phyloP scores from a whole-genome alignment of 2,888 invertebrate species.

The Chelonus formosanus region DNA sequence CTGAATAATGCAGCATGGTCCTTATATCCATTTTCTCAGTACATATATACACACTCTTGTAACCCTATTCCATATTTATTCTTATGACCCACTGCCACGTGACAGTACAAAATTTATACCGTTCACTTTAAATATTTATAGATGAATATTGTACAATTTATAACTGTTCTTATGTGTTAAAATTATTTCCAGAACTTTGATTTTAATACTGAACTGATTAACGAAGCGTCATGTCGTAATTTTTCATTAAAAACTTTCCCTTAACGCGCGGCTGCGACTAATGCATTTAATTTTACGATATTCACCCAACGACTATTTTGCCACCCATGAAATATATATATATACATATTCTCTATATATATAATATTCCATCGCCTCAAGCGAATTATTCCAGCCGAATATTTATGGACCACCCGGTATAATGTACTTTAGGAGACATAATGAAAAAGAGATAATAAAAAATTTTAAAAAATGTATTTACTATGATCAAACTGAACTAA shows the following conservation, averaged over 20 bases:
- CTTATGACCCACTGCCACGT: constrained; percentile 7
- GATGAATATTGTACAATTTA: neutral
- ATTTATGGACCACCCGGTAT: constrained; percentile 32
- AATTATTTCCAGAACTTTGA: constrained; percentile 8
- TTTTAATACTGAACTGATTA: constrained; percentile 19
- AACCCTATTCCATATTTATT: constrained; percentile 24
- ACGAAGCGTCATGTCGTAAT: constrained; percentile 39
- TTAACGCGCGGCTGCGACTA: constrained; percentile 37
- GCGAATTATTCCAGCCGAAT: constrained; percentile 34
- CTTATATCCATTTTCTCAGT: constrained; percentile 17
- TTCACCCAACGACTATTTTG: constrained; percentile 35
- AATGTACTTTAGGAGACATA: constrained; percentile 27
- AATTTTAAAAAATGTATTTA: constrained; percentile 1
- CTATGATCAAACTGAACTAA: constrained; percentile 1
- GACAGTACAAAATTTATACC: constrained; percentile 8
- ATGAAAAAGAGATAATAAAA: constrained; percentile 29
- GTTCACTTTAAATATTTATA: neutral
- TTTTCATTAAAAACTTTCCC: constrained; percentile 49
- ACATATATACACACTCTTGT: constrained; percentile 3
- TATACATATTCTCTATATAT: neutral
- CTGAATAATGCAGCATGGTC: constrained; percentile 37
- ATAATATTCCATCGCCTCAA: constrained; percentile 9
- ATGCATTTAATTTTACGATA: constrained; percentile 48
- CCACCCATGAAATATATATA: constrained; percentile 31
- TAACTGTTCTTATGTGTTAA: neutral